Conservation (phyloP, 2,113 vertebrate genomes). For the Epinephelus moara region DNA sequence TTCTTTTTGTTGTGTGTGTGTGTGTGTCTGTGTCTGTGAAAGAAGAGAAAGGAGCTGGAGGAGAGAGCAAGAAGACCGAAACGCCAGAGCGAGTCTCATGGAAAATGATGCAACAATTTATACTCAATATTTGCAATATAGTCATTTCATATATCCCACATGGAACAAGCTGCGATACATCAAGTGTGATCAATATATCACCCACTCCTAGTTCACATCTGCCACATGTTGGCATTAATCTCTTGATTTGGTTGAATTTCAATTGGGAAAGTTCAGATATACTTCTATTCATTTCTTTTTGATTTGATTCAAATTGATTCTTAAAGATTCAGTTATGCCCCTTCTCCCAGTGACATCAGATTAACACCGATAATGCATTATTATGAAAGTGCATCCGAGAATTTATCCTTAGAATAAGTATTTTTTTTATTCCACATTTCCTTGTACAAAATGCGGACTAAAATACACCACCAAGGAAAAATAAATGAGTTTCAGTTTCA, state of each 20-base stretch:
- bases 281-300: not conserved
- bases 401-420: not conserved
- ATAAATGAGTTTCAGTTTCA: conserved; percentile 1
- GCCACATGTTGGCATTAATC: not conserved
- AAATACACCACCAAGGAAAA: not conserved
- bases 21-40: no score
- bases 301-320: not conserved
- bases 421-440: not conserved
- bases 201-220: no score
- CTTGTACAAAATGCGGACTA: not conserved
- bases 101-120: no score
- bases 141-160: no score
- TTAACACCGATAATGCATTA: not conserved
- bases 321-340: not conserved
- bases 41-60: no score
- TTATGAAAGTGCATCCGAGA: no score
- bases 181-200: no score
- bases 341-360: not conserved
- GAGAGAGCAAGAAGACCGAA: no score
- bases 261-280: not conserved
- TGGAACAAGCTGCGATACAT: no score
- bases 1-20: no score
- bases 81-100: no score
- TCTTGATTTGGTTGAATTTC: not conserved
- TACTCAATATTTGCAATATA: no score